A percentile compares a stretch with the other conserved stretches of the same genome.
phyloP scores from a whole-genome alignment of 1,140 invertebrate genomes.

The Lordiphosa mommai region DNA sequence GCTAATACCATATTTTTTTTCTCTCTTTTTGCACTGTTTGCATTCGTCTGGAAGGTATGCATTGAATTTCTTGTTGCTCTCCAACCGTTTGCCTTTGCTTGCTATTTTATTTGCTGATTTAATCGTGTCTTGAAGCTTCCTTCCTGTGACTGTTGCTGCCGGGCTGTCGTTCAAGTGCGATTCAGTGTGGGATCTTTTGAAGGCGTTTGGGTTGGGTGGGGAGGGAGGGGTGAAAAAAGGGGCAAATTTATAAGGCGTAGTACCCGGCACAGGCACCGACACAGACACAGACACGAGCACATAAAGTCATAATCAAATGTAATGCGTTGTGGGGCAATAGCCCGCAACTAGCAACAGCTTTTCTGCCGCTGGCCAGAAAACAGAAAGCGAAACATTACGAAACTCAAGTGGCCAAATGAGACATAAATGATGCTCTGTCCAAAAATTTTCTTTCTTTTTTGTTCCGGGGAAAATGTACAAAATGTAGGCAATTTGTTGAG shows the following conservation, averaged over 20 bases:
- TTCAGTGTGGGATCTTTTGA: neutral
- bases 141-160: slow-evolving; percentile 63
- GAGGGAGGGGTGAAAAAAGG: slow-evolving; percentile 14
- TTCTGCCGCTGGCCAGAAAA: slow-evolving; percentile 10
- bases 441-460: too few relatives aligned
- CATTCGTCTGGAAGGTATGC: slow-evolving; percentile 25
- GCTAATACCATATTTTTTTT: slow-evolving; percentile 10
- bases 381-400: slow-evolving; percentile 40
- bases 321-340: slow-evolving; percentile 67
- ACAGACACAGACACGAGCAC: slow-evolving; percentile 36
- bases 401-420: slow-evolving; percentile 29
- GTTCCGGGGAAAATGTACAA: too few relatives aligned
- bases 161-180: neutral
- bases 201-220: too few relatives aligned
- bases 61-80: slow-evolving; percentile 36
- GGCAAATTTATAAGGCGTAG: slow-evolving; percentile 56
- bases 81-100: slow-evolving; percentile 33
- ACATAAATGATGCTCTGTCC: slow-evolving; percentile 15
- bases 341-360: slow-evolving; percentile 58
- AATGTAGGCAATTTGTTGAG: too few relatives aligned
- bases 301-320: slow-evolving; percentile 67
- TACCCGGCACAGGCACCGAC: slow-evolving; percentile 31
- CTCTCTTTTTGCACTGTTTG: slow-evolving; percentile 7
- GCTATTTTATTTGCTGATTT: slow-evolving; percentile 75
- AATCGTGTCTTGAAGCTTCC: slow-evolving; percentile 75